Evolutionary conservation across 1,140 invertebrate species (phyloP).

Genomic region (Hirudo medicinalis): DNA sequence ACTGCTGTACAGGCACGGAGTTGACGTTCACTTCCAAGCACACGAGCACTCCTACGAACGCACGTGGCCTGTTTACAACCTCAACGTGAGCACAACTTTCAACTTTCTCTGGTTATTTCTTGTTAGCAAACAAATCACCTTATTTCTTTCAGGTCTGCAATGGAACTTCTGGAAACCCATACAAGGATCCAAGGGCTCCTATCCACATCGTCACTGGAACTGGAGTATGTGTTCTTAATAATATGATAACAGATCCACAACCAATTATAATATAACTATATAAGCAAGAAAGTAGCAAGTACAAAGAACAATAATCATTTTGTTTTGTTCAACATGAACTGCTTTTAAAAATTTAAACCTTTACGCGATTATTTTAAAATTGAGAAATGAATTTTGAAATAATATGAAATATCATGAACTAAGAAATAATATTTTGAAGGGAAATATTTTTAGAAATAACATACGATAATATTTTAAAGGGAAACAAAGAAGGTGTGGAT

Average conservation of each 20-base stretch:
- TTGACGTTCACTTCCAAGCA: constrained; percentile 86
- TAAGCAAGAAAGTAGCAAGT: too few species aligned
- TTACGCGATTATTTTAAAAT: too few species aligned
- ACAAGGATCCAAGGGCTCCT: constrained; percentile 71
- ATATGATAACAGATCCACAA: too few species aligned
- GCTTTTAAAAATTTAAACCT: too few species aligned
- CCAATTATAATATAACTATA: too few species aligned
- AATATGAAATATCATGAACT: too few species aligned
- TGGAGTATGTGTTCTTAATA: constrained; percentile 49
- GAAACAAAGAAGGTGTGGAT: constrained; percentile 49
- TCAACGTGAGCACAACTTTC: constrained; percentile 44
- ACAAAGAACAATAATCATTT: too few species aligned
- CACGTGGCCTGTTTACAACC: constrained; percentile 80
- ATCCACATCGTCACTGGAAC: constrained; percentile 86
- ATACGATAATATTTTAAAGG: constrained; percentile 44
- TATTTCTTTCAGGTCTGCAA: constrained; percentile 31
- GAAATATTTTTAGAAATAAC: too few species aligned
- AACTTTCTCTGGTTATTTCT: too few species aligned
- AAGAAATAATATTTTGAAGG: constrained; percentile 44
- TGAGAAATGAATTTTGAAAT: too few species aligned
- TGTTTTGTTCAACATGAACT: too few species aligned
- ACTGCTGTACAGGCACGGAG: constrained; percentile 72
- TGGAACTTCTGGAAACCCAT: constrained; percentile 48
- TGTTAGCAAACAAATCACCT: too few species aligned
- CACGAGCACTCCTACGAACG: constrained; percentile 95